Conservation (phyloP, 2,888 invertebrate species). For the Chymomyza amoena region DNA sequence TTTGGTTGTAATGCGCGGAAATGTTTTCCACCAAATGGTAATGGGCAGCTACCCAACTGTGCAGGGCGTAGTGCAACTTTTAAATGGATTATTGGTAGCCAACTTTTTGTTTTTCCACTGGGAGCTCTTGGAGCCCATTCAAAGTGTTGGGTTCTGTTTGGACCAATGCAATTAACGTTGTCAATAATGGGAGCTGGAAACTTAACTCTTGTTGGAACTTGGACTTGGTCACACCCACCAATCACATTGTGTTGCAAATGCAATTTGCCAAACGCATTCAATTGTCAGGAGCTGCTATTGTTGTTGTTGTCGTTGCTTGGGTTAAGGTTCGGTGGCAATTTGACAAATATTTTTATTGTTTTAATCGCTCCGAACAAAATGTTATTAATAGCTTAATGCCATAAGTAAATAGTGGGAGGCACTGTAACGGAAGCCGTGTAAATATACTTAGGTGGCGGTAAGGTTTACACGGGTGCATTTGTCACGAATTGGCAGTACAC, state of each 20-base stretch:
- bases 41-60: conserved; percentile 7
- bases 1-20: conserved; percentile 30
- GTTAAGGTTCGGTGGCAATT: conserved; percentile 60
- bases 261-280: conserved; percentile 67
- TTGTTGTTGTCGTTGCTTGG: conserved; percentile 10
- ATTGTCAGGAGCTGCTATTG: conserved; percentile 44
- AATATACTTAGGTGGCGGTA: neutral
- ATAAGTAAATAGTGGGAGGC: neutral
- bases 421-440: neutral
- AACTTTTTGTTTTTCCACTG: neutral
- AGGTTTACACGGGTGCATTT: neutral
- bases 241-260: conserved; percentile 21
- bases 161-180: conserved; percentile 36
- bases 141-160: neutral
- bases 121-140: neutral
- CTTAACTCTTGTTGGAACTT: conserved; percentile 14
- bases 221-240: conserved; percentile 39
- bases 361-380: conserved; percentile 49
- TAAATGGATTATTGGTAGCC: conserved; percentile 51
- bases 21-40: conserved; percentile 7
- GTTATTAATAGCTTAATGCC: conserved; percentile 54
- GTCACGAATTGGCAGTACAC: neutral
- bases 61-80: conserved; percentile 19
- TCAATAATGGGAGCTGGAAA: conserved; percentile 18
- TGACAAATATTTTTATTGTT: conserved; percentile 69